phyloP scores from a whole-genome alignment of 2,888 invertebrate genomes.

The Agonopterix arenella region DNA sequence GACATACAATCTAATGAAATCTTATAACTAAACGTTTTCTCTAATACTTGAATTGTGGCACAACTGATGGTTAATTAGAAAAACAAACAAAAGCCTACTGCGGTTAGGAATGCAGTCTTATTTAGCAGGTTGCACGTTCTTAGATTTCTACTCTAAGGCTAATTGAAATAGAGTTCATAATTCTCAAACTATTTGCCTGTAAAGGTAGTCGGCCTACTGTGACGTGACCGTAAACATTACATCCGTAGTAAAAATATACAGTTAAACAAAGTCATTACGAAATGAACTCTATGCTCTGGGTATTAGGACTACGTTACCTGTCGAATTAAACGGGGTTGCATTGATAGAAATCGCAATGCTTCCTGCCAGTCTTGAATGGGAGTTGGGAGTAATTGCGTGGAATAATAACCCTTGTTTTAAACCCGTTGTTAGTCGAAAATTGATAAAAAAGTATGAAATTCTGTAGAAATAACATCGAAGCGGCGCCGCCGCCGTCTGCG shows the following conservation, averaged over 20 bases:
- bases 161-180: no score
- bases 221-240: constrained; percentile 49
- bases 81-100: constrained; percentile 51
- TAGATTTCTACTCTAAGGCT: constrained; percentile 4
- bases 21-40: no score
- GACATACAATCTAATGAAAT: no score
- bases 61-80: constrained; percentile 38
- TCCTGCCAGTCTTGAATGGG: constrained; percentile 48
- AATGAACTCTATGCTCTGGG: constrained; percentile 26
- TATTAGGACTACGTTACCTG: constrained; percentile 16
- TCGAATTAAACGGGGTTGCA: constrained; percentile 30
- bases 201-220: constrained; percentile 35
- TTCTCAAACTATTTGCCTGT: no score
- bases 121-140: constrained; percentile 31
- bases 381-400: constrained; percentile 15
- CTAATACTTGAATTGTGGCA: constrained; percentile 5
- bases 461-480: no score
- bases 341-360: constrained; percentile 58
- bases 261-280: constrained; percentile 28
- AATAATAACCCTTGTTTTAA: background rate
- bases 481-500: no score
- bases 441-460: no score
- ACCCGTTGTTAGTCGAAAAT: background rate
- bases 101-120: constrained; percentile 44
- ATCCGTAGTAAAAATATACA: constrained; percentile 48